Evolutionary conservation across 1,140 invertebrate genomes (phyloP), one percentile per base, ranked within the genome.

Genomic region (Diorhabda sublineata): DNA sequence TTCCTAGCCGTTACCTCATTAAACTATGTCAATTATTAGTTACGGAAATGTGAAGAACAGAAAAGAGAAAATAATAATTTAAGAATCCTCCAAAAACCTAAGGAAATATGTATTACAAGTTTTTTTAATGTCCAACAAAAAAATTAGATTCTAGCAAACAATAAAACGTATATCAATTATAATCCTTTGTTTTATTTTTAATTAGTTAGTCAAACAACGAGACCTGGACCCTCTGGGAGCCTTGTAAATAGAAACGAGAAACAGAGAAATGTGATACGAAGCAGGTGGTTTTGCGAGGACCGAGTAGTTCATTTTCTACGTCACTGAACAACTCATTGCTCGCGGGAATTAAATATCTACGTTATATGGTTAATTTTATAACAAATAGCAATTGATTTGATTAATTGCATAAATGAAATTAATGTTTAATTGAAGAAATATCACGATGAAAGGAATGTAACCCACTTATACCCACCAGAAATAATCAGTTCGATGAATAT

Each of bases 271-370:
- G 56, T 42, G 42, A 56, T 57, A n/a, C 7, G 1, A 56, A 47
- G n/a, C 26, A 47, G 47, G 64, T 56, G 41, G 42, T 45, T 63
- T 43, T 56, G 41, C 45, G 4, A 43, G n/a, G 43, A 42, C 58
- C 26, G 5, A 67, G 57, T 45, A 60, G 66, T 67, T 67, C 66
- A 67, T 67, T 67, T 67, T 67, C 44, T 42, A 67, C 58, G 58
- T 58, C 66, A 67, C 11, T 61, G 58, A 67, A 60, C 58, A 67
- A 11, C 66, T 60, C 66, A 67, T 59, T 67, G 43, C 58, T 43
- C 41, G 43, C 47, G 47, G 47, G 47, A 52, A 52, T n/a, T 26
- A 26, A 26, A 26, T 26, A 26, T 26, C 26, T 26, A 26, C 26
- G 26, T 26, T 26, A 26, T 26, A 26, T 26, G 26, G 26, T 26